Evolutionary conservation across 2,888 invertebrate genomes (phyloP), one percentile per base, ranked within the genome.

Genomic region (Hemithea aestivaria): DNA sequence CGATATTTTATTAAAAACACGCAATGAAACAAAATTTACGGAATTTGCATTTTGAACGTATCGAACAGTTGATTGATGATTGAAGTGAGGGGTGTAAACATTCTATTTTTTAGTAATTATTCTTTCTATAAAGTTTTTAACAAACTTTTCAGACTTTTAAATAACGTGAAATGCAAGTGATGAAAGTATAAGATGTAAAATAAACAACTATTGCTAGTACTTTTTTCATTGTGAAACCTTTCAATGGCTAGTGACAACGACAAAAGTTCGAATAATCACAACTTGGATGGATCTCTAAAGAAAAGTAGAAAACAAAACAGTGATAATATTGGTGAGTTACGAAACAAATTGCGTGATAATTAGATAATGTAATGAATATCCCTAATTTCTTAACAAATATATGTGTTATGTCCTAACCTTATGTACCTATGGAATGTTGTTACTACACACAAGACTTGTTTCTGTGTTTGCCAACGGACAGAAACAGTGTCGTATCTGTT

Each of bases 221-320:
- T 33, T 41, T 38, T 38, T 30, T 27, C 26, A 20, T 35, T 34
- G 51, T 55, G 56, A 62, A 63, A 68, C 62, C 61, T 74, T 82
- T 80, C 83, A 78, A 87, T 87, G 85, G 85, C 85, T 74, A 85
- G 82, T 87, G 87, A 87, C 78, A 82, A 72, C 76, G 82, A 83
- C 61, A 84, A 82, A 81, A 77, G 73, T 84, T 82, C 73, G 55
- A 74, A 69, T 74, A 79, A 74, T 79, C 77, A 73, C 53, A 83
- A 79, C 68, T 81, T 79, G 53, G 79, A 83, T 62, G 81, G 79
- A 58, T 79, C 80, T 44, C 34, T 82, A 57, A 87, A 75, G 58
- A 74, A 56, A 62, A 74, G 56, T 56, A 83, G 73, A 58, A 83
- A 75, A 59, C 71, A 72, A 64, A 63, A 57, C 57, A 60, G 59